phyloP scores from a whole-genome alignment of 1,140 invertebrate genomes.

The Penaeus indicus region DNA sequence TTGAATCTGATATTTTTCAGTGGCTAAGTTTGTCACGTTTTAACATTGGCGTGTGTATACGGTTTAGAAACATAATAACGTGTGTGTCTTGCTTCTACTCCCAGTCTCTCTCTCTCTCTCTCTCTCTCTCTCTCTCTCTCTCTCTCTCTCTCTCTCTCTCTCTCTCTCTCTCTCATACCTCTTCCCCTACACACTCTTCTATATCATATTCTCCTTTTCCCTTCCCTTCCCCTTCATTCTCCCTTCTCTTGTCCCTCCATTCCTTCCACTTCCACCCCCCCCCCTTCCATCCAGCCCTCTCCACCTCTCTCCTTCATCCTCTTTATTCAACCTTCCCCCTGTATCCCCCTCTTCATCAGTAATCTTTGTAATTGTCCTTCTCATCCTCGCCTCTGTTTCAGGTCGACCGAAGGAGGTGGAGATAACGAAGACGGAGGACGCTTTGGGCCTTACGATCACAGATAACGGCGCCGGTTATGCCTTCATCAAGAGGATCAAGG shows the following conservation, averaged over 20 bases:
- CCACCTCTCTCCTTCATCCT: too few species aligned
- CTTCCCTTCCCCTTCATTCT: background rate
- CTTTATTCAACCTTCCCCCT: too few species aligned
- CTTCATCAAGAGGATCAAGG: conserved; percentile 97
- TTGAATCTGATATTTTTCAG: background rate
- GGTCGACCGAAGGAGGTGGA: conserved; percentile 94
- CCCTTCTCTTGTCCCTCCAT: background rate
- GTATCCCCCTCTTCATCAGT: conserved; percentile 19
- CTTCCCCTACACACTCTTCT: conserved; percentile 30
- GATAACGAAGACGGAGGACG: conserved; percentile 91
- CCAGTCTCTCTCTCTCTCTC: background rate
- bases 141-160: background rate
- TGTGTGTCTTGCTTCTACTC: background rate
- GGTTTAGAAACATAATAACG: background rate
- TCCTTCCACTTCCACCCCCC: background rate
- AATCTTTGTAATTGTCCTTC: background rate
- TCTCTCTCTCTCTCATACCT: conserved; percentile 6
- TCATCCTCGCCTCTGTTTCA: conserved; percentile 68
- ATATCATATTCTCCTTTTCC: background rate
- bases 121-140: background rate
- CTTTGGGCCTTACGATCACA: conserved; percentile 96
- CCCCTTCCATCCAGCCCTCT: too few species aligned
- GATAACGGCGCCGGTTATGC: conserved; percentile 97
- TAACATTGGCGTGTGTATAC: background rate
- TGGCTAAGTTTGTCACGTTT: background rate